A percentile compares a stretch with the other conserved stretches of the same genome.
Conservation (phyloP, 2,113 vertebrate genomes). For the Leptobrachium ailaonicum region DNA sequence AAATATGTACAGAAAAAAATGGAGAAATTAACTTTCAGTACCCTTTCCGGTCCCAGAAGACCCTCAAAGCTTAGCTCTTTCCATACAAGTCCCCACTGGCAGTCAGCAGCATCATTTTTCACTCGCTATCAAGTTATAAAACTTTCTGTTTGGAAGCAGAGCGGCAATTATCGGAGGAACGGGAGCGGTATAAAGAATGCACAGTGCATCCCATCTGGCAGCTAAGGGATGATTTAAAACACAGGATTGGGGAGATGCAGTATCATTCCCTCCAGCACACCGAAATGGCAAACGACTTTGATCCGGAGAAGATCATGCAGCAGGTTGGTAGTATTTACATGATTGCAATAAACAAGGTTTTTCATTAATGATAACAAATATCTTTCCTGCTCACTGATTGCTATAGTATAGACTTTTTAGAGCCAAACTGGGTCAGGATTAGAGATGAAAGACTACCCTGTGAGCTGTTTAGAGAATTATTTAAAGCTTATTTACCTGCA, state of each 20-base stretch:
- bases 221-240: conserved; percentile 75
- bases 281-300: conserved; percentile 47
- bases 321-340: conserved; percentile 69
- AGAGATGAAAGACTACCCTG: no score
- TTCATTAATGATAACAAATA: no score
- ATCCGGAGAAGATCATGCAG: conserved; percentile 65
- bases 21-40: conserved; percentile 15
- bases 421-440: no score
- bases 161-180: conserved; percentile 68
- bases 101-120: conserved; percentile 33
- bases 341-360: no score
- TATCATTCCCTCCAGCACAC: conserved; percentile 43
- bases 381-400: no score
- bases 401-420: no score
- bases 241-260: conserved; percentile 64
- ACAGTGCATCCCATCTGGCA: conserved; percentile 77
- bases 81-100: background rate
- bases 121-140: conserved; percentile 34
- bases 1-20: conserved; percentile 10
- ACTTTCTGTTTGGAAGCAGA: conserved; percentile 66
- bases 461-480: no score
- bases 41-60: conserved; percentile 15
- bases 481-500: no score
- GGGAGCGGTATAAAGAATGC: conserved; percentile 63
- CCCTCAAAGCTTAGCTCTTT: conserved; percentile 12